Evolutionary conservation across 2,888 invertebrate genomes (phyloP).

Genomic region (Tortrix viridana): DNA sequence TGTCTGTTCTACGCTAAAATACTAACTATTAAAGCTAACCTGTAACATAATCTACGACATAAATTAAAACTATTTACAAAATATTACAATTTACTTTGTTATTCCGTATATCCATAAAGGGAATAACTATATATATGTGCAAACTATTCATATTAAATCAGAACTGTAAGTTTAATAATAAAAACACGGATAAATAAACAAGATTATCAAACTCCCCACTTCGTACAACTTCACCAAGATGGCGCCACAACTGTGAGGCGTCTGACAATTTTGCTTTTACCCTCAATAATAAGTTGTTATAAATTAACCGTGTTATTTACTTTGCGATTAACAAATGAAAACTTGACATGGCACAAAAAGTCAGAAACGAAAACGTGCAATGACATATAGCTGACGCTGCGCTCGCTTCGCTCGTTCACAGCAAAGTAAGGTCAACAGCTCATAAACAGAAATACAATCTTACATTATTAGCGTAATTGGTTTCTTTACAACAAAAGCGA

Average conservation of each 20-base stretch:
- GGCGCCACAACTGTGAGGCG: neutral
- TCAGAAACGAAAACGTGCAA: constrained; percentile 48
- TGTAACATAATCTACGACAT: constrained; percentile 69
- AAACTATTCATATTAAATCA: constrained; percentile 23
- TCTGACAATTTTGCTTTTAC: neutral
- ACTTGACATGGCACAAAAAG: constrained; percentile 67
- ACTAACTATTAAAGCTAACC: constrained; percentile 82
- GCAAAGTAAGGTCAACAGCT: constrained; percentile 3
- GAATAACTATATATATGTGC: constrained; percentile 35
- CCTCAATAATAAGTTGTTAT: constrained; percentile 13
- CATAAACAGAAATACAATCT: neutral
- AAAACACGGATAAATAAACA: constrained; percentile 11
- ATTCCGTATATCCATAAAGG: constrained; percentile 29
- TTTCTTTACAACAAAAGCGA: neutral
- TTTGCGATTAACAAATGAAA: constrained; percentile 26
- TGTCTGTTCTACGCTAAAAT: constrained; percentile 62
- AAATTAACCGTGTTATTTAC: constrained; percentile 26
- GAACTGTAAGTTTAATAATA: constrained; percentile 32
- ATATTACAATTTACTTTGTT: constrained; percentile 66
- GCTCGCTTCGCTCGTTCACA: constrained; percentile 15
- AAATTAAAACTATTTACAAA: constrained; percentile 81
- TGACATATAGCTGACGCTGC: constrained; percentile 39
- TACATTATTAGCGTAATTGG: constrained; percentile 17
- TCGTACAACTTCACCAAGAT: neutral
- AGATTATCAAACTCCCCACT: neutral